Evolutionary conservation across 2,113 vertebrate genomes (phyloP), one percentile per base, ranked within the genome.

Genomic region (Copsychus sechellarum): DNA sequence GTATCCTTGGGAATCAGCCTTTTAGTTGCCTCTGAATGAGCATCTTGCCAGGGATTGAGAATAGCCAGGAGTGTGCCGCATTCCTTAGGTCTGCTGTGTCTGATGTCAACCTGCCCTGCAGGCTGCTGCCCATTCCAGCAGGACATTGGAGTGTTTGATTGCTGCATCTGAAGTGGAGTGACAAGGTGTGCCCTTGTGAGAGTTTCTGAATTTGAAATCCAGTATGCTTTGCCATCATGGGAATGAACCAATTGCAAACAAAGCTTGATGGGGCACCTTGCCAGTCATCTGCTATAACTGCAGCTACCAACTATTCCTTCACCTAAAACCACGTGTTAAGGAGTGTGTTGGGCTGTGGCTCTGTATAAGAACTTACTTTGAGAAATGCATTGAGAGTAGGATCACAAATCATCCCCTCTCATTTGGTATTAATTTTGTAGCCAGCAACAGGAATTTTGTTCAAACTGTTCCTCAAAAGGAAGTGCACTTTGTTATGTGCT

Each of bases 101-200:
- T 90, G 67, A 73, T 92, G 76, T 80, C 80, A 96, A 31, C 79
- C 71, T 93, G 88, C 92, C 92, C 64, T 83, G 13, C 94, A 81
- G 72, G 82, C 88, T 92, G 64, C 88, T 90, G 67, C 92, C 81
- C 64, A 21, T 83, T 88, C 82, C 92, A 86, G 67, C 4, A 3
- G 21, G 66, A 8, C 60, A 13, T 0, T 93, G 88, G 86, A 97
- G 94, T 95, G 95, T 95, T 97, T 97, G 92, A 42, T 3, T 88
- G 80, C 79, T 81, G 82, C 15, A 8, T 1, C 0, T 93, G 66
- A 77, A 96, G 93, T 95, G 86, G 29, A 81, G 50, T 50, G 73
- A 5, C 8, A 10, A 81, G 88, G 94, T 66, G 82, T n/a, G 90
- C 66, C 76, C 79, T 78, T 40, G 76, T 47, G 67, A 81, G 91